Conservation (phyloP, 2,113 vertebrate species). For the Carassius gibelio region DNA sequence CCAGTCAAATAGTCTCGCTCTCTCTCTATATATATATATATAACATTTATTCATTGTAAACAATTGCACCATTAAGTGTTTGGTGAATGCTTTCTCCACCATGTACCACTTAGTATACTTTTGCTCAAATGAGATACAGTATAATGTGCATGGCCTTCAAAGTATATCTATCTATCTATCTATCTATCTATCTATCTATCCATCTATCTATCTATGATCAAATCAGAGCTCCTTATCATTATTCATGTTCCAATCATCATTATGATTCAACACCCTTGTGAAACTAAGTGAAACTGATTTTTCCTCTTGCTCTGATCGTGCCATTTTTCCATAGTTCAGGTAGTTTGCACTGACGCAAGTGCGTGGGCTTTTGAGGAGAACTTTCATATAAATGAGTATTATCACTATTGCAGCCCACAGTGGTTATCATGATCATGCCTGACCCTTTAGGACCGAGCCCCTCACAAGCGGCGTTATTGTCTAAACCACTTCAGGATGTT, state of each 20-base stretch:
- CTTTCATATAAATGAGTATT: conserved; percentile 16
- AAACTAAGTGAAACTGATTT: background rate
- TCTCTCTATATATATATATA: too few species aligned
- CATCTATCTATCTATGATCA: background rate
- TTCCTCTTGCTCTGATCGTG: background rate
- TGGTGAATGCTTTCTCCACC: too few species aligned
- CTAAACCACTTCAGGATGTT: conserved; percentile 4
- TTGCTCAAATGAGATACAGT: too few species aligned
- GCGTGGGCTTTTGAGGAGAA: conserved; percentile 7
- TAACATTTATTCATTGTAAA: too few species aligned
- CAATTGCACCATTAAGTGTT: too few species aligned
- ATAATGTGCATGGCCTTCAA: too few species aligned
- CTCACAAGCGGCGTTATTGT: background rate
- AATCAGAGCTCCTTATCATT: background rate
- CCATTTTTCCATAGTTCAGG: conserved; percentile 26
- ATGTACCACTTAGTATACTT: too few species aligned
- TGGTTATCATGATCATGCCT: background rate
- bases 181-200: background rate
- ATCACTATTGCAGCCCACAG: background rate
- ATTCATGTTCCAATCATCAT: background rate
- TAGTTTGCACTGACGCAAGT: conserved; percentile 4
- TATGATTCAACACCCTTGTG: background rate
- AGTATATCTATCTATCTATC: background rate
- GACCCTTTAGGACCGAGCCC: background rate
- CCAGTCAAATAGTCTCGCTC: too few species aligned